Conservation (phyloP, 2,113 vertebrate genomes). For the Burhinus oedicnemus region DNA sequence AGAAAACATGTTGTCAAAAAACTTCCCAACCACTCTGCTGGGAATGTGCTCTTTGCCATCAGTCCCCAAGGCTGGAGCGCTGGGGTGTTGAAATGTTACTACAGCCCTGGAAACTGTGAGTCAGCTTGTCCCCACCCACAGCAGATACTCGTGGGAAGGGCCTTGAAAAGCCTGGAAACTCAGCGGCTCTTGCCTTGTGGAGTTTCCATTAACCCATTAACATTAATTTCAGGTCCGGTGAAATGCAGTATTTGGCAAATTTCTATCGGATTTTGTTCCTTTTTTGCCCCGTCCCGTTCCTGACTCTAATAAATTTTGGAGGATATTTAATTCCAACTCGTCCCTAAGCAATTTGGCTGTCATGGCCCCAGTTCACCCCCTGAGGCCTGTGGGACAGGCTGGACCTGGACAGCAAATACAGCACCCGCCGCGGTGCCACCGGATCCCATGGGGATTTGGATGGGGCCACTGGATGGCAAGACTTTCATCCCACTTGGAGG, state of each 20-base stretch:
- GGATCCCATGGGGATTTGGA: rapidly evolving
- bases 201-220: conserved; percentile 54
- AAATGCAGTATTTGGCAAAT: background rate
- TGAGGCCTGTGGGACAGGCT: background rate
- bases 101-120: conserved; percentile 65
- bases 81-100: conserved; percentile 59
- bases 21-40: conserved; percentile 29
- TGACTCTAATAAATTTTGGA: too few relatives aligned
- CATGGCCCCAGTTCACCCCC: rapidly evolving
- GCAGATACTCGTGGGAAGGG: conserved; percentile 62
- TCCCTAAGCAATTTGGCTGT: background rate
- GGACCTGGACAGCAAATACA: background rate
- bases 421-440: rapidly evolving
- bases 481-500: background rate
- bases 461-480: background rate
- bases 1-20: conserved; percentile 20
- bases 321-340: background rate
- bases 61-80: conserved; percentile 54
- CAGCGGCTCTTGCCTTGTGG: background rate
- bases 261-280: background rate
- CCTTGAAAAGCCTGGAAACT: conserved; percentile 46
- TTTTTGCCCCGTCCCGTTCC: background rate
- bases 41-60: conserved; percentile 62
- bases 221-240: background rate
- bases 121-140: conserved; percentile 68